Percentiles rank a stretch among this genome's conserved stretches.
These are phyloP conservation scores for Styela clava DNA, from an alignment of 23 tunicate species.

Conservation along the genomic window DNA sequence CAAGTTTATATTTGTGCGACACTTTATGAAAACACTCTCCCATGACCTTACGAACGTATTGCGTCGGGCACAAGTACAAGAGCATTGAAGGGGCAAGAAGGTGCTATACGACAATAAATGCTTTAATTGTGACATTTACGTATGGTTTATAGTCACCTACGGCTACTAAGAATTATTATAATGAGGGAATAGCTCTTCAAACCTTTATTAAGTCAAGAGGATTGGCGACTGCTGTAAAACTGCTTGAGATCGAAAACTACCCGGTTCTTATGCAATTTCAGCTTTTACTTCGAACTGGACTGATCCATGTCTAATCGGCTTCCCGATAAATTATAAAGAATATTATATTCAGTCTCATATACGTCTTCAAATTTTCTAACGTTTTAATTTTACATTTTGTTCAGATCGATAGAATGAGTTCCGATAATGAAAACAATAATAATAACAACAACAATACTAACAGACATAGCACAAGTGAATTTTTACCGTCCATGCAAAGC, in stretches of 20 bases:
- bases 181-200: no score
- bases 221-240: no score
- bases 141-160: background rate
- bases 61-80: background rate
- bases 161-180: no score
- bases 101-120: background rate
- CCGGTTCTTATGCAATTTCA: no score
- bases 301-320: no score
- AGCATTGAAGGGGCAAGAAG: background rate
- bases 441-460: background rate
- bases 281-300: no score
- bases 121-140: background rate
- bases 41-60: background rate
- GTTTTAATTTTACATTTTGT: no score
- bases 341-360: no score
- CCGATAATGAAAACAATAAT: background rate
- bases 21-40: background rate
- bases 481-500: background rate
- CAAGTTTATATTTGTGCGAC: background rate
- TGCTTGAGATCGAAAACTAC: no score
- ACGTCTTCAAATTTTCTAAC: no score
- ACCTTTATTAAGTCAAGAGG: no score
- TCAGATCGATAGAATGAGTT: background rate
- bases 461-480: background rate
- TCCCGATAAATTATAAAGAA: no score